Percentiles rank a stretch among this genome's conserved stretches.
Evolutionary conservation across 1,140 invertebrate species (phyloP).

Genomic region (Drosophila aff.): DNA sequence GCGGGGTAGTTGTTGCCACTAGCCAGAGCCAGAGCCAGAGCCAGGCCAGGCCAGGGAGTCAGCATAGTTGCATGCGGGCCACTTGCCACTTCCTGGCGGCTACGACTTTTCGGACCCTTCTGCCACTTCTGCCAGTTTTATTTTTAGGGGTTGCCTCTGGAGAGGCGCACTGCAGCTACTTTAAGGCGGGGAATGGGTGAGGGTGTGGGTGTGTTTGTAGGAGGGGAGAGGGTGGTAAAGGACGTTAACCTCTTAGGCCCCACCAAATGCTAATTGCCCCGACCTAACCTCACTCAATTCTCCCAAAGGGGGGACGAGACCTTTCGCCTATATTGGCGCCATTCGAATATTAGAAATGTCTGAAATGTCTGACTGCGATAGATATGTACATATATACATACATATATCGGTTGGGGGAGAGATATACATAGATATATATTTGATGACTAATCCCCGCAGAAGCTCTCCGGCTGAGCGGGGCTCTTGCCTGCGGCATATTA

Average conservation of each 20-base stretch:
- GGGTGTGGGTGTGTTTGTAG: background rate
- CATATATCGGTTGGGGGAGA: background rate
- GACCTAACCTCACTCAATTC: constrained; percentile 36
- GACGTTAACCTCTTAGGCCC: constrained; percentile 45
- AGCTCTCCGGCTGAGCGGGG: constrained; percentile 2
- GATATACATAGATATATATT: constrained; percentile 33
- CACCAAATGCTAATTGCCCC: constrained; percentile 33
- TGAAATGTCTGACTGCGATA: constrained; percentile 27
- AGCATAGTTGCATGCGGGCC: constrained; percentile 27
- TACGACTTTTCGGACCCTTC: constrained; percentile 18
- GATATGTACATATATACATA: background rate
- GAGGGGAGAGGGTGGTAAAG: background rate
- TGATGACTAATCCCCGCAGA: constrained; percentile 45
- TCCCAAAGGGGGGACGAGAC: background rate
- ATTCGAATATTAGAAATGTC: constrained; percentile 48
- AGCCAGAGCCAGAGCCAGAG: too few relatives aligned
- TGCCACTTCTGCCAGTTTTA: background rate
- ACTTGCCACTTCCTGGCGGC: constrained; percentile 33
- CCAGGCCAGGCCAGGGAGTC: background rate
- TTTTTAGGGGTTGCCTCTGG: constrained; percentile 8
- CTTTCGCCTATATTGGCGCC: constrained; percentile 25
- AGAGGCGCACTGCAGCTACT: background rate
- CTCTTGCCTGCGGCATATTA: constrained; percentile 48
- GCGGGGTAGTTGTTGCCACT: constrained; percentile 7
- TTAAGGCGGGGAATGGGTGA: background rate